Percentiles rank a stretch among this genome's conserved stretches.
These are phyloP conservation scores for cat (Felis catus) DNA, from an alignment of 2,113 vertebrate genomes.

Conservation along the genomic window DNA sequence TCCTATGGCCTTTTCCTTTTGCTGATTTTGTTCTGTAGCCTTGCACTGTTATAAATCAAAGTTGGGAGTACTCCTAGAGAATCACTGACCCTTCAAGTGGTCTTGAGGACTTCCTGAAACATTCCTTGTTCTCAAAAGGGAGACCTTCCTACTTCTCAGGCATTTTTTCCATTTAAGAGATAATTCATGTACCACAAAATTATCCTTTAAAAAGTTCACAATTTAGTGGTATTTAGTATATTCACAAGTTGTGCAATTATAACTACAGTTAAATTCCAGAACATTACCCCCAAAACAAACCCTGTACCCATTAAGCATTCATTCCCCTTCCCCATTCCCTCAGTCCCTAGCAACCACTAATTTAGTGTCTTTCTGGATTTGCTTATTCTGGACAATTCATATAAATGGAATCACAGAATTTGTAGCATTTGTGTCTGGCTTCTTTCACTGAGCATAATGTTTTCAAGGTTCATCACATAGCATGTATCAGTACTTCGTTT, in stretches of 20 bases:
- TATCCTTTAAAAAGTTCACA: not conserved
- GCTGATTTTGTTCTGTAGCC: not conserved
- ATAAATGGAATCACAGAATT: slow-evolving; percentile 17
- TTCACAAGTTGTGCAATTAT: not conserved
- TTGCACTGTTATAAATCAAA: not conserved
- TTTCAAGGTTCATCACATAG: slow-evolving; percentile 51
- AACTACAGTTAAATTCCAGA: slow-evolving; percentile 34
- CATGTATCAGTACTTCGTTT: not conserved
- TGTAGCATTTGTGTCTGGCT: not conserved
- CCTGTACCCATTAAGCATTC: not conserved
- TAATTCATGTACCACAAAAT: slow-evolving; percentile 30
- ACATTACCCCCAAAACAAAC: not conserved
- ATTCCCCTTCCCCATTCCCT: not conserved
- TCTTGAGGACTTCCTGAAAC: not conserved
- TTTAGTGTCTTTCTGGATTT: not conserved
- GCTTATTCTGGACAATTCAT: slow-evolving; percentile 12
- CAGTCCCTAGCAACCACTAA: not conserved
- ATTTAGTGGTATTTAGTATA: not conserved
- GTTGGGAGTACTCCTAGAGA: not conserved
- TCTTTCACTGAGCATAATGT: slow-evolving; percentile 7
- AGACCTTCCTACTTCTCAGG: not conserved
- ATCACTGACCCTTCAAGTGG: not conserved
- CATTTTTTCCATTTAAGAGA: not conserved
- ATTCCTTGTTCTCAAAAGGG: slow-evolving; percentile 24
- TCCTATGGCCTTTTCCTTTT: not conserved